Base-by-base conservation (phyloP, 2,888 invertebrate species). In the Glyphotaelius pellucidus region DNA sequence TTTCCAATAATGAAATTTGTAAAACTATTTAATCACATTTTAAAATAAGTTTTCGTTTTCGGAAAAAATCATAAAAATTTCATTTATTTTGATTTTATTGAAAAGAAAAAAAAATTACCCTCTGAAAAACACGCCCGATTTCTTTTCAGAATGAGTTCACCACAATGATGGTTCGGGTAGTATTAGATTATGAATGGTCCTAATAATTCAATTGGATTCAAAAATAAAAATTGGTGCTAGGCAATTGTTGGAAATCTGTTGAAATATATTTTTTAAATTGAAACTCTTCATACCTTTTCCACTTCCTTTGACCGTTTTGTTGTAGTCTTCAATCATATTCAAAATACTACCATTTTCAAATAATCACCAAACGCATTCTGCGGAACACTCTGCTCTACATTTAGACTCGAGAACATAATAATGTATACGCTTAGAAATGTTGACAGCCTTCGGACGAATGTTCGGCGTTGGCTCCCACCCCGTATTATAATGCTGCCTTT, bases 371-470 rank as follows among this genome's bases (percentile, higher is more conserved):
- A 25, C n/a, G 67, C n/a, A 67, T 67, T 67, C 67, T 67, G 25
- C 25, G 9, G 25, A 9, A n/a, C 67, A 67, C 7, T 25, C 67
- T 2, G 11, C 25, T 67, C 67, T 9, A 67, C n/a, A n/a, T 25
- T n/a, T 9, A 67, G 25, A 25, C 67, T 67, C 67, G 67, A 67
- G 9, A 25, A 67, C 25, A 25, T 67, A 67, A n/a, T 67, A 67
- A 67, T 67, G 7, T n/a, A n/a, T n/a, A 67, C 25, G 67, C n/a
- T 2, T 67, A 25, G 67, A 67, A 67, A 67, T 67, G 67, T 25
- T 67, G 67, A 67, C 67, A 67, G 67, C 67, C 67, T 67, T 67
- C 67, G n/a, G 67, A n/a, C 67, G n/a, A 67, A 67, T 67, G n/a
- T 67, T 67, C 2, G 67, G 25, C 2, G 67, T 67, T 1, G 7